Percentiles rank a stretch among this genome's conserved stretches.
Conservation (phyloP, 2,888 invertebrate species). For the Hydropsyche betteni region DNA sequence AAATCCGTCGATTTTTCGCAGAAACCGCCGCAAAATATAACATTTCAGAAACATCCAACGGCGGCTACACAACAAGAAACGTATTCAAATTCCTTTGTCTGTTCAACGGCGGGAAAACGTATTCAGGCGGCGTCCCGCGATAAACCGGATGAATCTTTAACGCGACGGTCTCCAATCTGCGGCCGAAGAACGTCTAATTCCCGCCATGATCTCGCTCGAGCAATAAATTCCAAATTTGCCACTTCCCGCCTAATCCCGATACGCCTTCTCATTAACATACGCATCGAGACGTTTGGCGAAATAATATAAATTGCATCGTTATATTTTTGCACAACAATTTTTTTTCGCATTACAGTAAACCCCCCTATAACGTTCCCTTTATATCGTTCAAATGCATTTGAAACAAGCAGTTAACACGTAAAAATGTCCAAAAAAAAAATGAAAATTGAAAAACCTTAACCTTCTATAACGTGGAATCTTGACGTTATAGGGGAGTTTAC, state of each 20-base stretch:
- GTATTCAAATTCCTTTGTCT: not conserved
- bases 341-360: no score
- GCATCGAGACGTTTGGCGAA: conserved; percentile 3
- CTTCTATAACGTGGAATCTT: no score
- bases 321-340: no score
- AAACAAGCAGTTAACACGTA: no score
- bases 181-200: conserved; percentile 24
- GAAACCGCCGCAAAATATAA: no score
- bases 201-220: not conserved
- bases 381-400: no score
- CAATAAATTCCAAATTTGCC: conserved; percentile 23
- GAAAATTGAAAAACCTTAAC: no score
- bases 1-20: no score
- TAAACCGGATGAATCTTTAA: conserved; percentile 27
- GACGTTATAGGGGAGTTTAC: no score
- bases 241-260: not conserved
- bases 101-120: not conserved
- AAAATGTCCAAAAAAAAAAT: no score
- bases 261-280: conserved; percentile 6
- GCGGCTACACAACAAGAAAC: not conserved
- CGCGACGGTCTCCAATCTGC: conserved; percentile 20
- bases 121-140: conserved; percentile 10
- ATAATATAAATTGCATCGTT: no score
- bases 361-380: no score
- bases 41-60: not conserved